Base-by-base conservation (phyloP, 2,113 vertebrate species). In the Otolemur garnettii region DNA sequence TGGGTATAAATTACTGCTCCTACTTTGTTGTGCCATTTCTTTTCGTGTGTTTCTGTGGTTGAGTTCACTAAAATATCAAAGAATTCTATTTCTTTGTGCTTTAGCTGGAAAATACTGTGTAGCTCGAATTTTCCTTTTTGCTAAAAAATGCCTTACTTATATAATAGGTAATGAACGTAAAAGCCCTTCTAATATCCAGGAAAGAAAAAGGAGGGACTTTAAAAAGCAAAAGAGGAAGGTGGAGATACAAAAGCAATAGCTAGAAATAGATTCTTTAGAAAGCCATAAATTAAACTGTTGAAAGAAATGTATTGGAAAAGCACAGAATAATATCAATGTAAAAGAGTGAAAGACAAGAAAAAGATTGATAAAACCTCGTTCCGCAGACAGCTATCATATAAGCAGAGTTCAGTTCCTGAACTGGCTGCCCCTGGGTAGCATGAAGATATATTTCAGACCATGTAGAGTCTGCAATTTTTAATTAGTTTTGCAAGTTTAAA, bases 141-240 rank as follows among this genome's bases (percentile, higher is more conserved):
- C 69, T 89, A 64, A 75, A 81, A 81, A 87, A 91, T 55, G 28
- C 26, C 95, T 4, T 7, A 45, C 42, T 69, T 82, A 60, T 45
- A 87, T 90, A 72, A 68, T 50, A 50, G 24, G 79, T 88, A 78
- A 93, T 86, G 78, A 88, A 72, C 13, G 55, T 87, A 57, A 94
- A 92, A 96, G 38, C 6, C 59, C n/a, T 78, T 96, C 82, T 91
- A 19, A 93, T 42, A 74, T 72, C 33, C 66, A 81, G 55, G 64
- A 75, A 89, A 91, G 26, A 18, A 7, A 33, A 18, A 11, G 5
- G 42, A 87, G 33, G 11, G n/a, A 93, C n/a, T 80, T 81, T 66
- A 21, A 59, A 24, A 96, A 78, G 35, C 13, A 87, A 92, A 95
- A 79, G 2, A 66, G 33, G 28, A 50, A 69, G 30, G 24, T 74